phyloP scores from a whole-genome alignment of 1,140 invertebrate genomes.

The Zaprionus gabonicus region DNA sequence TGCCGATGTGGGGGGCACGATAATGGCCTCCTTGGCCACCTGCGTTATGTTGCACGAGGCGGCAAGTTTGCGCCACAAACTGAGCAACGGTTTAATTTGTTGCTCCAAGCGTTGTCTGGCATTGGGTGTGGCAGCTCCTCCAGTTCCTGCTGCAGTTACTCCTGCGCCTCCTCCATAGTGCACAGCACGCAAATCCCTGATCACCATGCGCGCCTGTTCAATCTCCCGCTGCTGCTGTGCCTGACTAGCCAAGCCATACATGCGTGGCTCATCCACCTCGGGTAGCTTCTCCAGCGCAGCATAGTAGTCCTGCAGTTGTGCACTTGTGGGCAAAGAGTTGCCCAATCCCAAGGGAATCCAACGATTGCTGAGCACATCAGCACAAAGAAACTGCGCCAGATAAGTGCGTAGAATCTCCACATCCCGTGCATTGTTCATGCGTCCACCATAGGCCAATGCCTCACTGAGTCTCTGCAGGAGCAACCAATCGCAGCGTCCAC shows the following conservation, averaged over 20 bases:
- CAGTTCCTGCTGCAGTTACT: not conserved
- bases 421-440: constrained; percentile 94
- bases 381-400: constrained; percentile 89
- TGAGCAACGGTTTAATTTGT: constrained; percentile 88
- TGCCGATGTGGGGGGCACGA: constrained; percentile 83
- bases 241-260: constrained; percentile 90
- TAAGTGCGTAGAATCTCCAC: constrained; percentile 90
- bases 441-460: constrained; percentile 94
- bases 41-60: constrained; percentile 66
- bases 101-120: constrained; percentile 72
- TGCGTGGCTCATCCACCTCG: constrained; percentile 89
- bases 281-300: constrained; percentile 88
- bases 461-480: constrained; percentile 92
- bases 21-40: constrained; percentile 52
- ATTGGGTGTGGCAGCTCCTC: constrained; percentile 5
- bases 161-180: constrained; percentile 64
- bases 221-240: constrained; percentile 74
- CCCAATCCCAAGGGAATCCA: constrained; percentile 86
- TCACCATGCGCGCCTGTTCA: constrained; percentile 58
- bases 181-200: constrained; percentile 62
- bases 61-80: constrained; percentile 91
- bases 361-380: constrained; percentile 86
- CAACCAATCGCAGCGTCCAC: constrained; percentile 88
- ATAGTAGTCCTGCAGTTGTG: constrained; percentile 87
- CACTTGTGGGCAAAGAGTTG: constrained; percentile 85